Base-by-base conservation (phyloP, 2,888 invertebrate genomes). In the Pardosa pseudoannulata region DNA sequence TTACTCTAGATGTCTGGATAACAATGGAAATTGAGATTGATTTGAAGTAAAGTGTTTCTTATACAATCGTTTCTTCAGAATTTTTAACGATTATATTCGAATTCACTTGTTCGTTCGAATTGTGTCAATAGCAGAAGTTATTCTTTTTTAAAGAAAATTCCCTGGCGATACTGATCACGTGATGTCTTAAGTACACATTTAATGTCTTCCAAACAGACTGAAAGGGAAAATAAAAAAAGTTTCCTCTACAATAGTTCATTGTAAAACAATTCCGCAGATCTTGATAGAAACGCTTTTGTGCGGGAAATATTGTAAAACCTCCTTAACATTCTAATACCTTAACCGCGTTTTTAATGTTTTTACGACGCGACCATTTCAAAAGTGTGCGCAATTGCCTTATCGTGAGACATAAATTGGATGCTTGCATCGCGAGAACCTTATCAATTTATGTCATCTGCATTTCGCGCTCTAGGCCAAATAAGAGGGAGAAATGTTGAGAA, bases 401-500 rank as follows among this genome's bases (percentile, higher is more conserved):
- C 56, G n/a, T 56, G 3, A 23, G 11, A 56, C 56, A 56, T 56
- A 56, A 56, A 56, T 56, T 56, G 56, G 23, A 23, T 23, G 19
- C 23, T 23, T 19, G 56, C 23, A 16, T 1, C 23, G 6, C 23
- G 56, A 7, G 23, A 2, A 23, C 3, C 23, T 56, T 56, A 56
- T 56, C 56, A 56, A 56, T 56, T 56, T 56, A 16, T 56, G 56
- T 11, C 56, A 56, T 56, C 56, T 56, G 19, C 56, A 56, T 23
- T 23, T 56, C 23, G 56, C 7, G 56, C 23, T 56, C 23, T 19
- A 56, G 16, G 46, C 46, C n/a, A 46, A 46, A 16, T 16, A 16
- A 16, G 16, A 16, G 16, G 2, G 46, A 16, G 16, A 46, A 16
- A 46, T 6, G 16, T 13, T 16, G 7, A 2, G 46, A 23, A 56